A percentile compares a stretch with the other conserved stretches of the same genome.
phyloP scores from a whole-genome alignment of 2,797 vertebrate genomes.

The Myoxocephalus aenaeus region DNA sequence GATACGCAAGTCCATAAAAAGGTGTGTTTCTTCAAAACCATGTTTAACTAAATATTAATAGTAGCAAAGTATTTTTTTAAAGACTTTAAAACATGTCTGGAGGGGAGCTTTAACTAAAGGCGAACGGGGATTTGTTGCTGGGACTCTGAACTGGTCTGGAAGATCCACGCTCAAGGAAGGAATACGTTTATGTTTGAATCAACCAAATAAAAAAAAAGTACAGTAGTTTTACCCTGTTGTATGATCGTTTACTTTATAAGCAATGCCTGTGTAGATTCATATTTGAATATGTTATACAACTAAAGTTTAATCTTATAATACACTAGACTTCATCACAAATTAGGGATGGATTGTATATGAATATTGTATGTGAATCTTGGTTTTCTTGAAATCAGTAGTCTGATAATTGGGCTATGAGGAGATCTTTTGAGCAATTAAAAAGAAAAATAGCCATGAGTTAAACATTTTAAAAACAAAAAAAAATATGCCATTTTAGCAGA shows the following conservation, averaged over 20 bases:
- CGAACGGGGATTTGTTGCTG: constrained; percentile 15
- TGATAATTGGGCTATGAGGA: neutral
- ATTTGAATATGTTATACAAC: neutral
- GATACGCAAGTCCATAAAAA: no score
- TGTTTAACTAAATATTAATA: no score
- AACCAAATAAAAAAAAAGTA: neutral
- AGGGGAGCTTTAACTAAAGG: constrained; percentile 4
- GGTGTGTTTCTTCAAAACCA: no score
- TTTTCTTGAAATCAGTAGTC: neutral
- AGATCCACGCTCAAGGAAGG: neutral
- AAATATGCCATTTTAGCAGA: neutral
- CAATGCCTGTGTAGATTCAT: neutral
- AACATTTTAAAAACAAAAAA: neutral
- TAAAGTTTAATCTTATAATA: neutral
- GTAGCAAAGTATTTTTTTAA: neutral
- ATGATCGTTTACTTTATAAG: neutral
- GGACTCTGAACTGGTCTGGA: neutral
- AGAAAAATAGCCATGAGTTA: neutral
- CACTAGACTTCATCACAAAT: neutral
- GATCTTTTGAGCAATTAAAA: constrained; percentile 1
- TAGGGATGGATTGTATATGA: neutral
- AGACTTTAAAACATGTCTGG: neutral
- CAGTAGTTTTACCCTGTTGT: neutral
- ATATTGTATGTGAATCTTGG: neutral
- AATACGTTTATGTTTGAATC: neutral